A percentile compares a stretch with the other conserved stretches of the same genome.
Evolutionary conservation across 1,140 invertebrate species (phyloP).

Genomic region (Panulirus ornatus): DNA sequence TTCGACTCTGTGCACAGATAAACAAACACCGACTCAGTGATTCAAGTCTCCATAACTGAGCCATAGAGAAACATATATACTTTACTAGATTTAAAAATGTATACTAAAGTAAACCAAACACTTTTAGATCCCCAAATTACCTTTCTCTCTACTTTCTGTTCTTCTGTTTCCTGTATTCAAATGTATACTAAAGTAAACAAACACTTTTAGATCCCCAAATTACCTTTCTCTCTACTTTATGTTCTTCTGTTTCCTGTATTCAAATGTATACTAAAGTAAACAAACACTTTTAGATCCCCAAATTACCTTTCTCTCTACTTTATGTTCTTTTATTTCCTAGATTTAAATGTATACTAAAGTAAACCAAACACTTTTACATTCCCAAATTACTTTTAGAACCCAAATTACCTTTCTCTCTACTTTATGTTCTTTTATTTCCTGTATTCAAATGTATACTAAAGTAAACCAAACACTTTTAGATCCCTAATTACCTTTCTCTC

Average conservation of each 20-base stretch:
- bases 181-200: not conserved
- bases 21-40: not conserved
- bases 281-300: not conserved
- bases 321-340: too few relatives aligned
- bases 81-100: not conserved
- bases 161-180: too few relatives aligned
- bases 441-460: too few relatives aligned
- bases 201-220: not conserved
- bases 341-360: not conserved
- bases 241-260: too few relatives aligned
- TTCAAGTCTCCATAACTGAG: too few relatives aligned
- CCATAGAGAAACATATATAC: too few relatives aligned
- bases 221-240: not conserved
- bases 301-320: not conserved
- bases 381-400: too few relatives aligned
- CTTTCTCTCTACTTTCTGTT: not conserved
- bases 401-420: not conserved
- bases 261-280: not conserved
- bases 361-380: not conserved
- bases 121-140: not conserved
- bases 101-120: not conserved
- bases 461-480: too few relatives aligned
- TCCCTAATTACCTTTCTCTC: too few relatives aligned
- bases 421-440: too few relatives aligned
- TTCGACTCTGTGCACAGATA: not conserved